Percentiles rank a stretch among this genome's conserved stretches.
Conservation (phyloP, 2,888 invertebrate species). For the Entomobrya multifasciata region DNA sequence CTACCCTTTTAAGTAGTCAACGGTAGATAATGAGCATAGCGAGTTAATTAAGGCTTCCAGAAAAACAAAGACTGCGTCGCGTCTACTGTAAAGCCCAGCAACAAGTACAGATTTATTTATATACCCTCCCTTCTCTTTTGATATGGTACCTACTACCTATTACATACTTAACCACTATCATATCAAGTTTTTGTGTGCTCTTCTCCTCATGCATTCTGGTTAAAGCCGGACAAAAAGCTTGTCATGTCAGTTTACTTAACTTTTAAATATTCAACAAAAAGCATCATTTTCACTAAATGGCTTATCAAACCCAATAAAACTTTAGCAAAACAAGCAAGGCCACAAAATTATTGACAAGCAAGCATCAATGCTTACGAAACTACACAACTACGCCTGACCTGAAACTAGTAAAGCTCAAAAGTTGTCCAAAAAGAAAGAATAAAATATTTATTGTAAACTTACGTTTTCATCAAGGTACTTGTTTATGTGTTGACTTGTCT, state of each 20-base stretch:
- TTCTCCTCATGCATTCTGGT: too few relatives aligned
- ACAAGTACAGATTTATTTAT: too few relatives aligned
- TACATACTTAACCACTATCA: too few relatives aligned
- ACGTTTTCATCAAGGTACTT: conserved; percentile 31
- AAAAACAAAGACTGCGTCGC: too few relatives aligned
- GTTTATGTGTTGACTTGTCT: not conserved
- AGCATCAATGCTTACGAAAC: conserved; percentile 15
- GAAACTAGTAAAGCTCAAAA: too few relatives aligned
- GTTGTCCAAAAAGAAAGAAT: not conserved
- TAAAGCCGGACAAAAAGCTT: conserved; percentile 3
- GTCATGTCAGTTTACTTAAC: conserved; percentile 19
- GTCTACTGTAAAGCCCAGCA: too few relatives aligned
- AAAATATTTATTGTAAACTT: not conserved
- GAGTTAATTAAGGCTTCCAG: conserved; percentile 46
- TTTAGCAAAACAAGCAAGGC: not conserved
- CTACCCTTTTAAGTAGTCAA: conserved; percentile 59
- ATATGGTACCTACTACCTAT: too few relatives aligned
- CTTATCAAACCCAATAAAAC: conserved; percentile 22
- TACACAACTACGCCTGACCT: not conserved
- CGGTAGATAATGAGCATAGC: conserved; percentile 40
- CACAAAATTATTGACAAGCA: not conserved
- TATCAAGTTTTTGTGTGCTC: not conserved
- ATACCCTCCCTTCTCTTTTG: too few relatives aligned
- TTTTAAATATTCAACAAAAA: conserved; percentile 10
- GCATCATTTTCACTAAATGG: not conserved